Evolutionary conservation across 1,140 invertebrate genomes (phyloP).

Genomic region (Achroia grisella): DNA sequence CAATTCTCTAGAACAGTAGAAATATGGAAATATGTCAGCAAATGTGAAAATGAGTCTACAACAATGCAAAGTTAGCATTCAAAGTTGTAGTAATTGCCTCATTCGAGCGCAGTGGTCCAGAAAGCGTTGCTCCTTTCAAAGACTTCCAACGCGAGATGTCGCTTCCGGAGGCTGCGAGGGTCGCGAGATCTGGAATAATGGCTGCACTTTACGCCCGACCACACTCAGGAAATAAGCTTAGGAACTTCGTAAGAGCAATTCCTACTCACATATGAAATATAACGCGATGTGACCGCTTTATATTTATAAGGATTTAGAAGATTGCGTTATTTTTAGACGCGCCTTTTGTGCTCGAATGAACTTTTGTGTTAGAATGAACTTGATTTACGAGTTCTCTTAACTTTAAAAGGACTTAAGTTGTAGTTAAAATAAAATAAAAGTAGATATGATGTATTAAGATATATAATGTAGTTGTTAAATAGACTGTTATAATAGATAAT

Average conservation of each 20-base stretch:
- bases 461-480: no score
- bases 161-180: constrained; percentile 35
- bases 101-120: constrained; percentile 48
- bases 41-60: no score
- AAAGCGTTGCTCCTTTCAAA: constrained; percentile 58
- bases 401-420: no score
- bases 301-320: constrained; percentile 65
- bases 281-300: constrained; percentile 56
- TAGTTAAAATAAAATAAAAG: no score
- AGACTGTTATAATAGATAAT: no score
- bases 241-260: constrained; percentile 71
- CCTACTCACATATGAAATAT: constrained; percentile 65
- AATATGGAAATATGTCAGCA: no score
- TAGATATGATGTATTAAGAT: no score
- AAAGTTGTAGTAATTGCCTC: constrained; percentile 42
- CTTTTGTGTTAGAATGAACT: background rate
- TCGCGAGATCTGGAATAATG: constrained; percentile 41
- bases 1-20: no score
- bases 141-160: constrained; percentile 33
- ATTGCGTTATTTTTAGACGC: constrained; percentile 33
- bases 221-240: constrained; percentile 70
- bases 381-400: background rate
- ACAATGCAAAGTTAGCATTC: background rate
- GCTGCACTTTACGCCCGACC: constrained; percentile 63
- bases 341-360: constrained; percentile 16